Percentiles rank a stretch among this genome's conserved stretches.
These are phyloP conservation scores for Gallinago nigripennis DNA, from an alignment of 2,797 vertebrate species.

Conservation along the genomic window DNA sequence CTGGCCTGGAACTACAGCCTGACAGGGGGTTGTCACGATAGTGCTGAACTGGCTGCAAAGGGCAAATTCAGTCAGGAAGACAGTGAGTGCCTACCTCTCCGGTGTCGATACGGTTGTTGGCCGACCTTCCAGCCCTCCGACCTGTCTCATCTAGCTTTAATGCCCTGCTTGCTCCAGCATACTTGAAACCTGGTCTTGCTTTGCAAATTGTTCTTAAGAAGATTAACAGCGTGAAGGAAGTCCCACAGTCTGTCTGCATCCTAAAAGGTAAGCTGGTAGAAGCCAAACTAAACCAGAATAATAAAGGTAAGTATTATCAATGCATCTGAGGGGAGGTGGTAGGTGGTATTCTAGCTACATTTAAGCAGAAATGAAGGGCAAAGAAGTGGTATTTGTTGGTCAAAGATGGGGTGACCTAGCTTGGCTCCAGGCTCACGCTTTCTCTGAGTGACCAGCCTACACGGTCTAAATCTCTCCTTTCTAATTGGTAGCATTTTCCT, in stretches of 20 bases:
- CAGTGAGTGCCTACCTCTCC: background rate
- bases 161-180: background rate
- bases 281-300: background rate
- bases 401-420: background rate
- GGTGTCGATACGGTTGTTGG: background rate
- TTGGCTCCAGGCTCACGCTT: background rate
- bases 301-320: background rate
- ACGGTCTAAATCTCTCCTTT: background rate
- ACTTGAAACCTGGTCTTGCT: background rate
- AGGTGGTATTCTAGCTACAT: background rate
- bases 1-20: background rate
- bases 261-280: background rate
- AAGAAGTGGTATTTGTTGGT: background rate
- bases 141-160: background rate
- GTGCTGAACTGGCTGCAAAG: background rate
- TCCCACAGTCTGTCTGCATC: background rate
- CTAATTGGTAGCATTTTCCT: background rate
- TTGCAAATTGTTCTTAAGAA: background rate
- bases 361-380: background rate
- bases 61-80: background rate
- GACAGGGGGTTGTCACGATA: background rate
- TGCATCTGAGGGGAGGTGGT: background rate
- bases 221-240: background rate
- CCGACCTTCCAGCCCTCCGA: background rate
- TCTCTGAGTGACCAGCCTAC: rapidly evolving